Conservation (phyloP, 2,113 vertebrate genomes). For the Rhynchopsitta pachyrhyncha region DNA sequence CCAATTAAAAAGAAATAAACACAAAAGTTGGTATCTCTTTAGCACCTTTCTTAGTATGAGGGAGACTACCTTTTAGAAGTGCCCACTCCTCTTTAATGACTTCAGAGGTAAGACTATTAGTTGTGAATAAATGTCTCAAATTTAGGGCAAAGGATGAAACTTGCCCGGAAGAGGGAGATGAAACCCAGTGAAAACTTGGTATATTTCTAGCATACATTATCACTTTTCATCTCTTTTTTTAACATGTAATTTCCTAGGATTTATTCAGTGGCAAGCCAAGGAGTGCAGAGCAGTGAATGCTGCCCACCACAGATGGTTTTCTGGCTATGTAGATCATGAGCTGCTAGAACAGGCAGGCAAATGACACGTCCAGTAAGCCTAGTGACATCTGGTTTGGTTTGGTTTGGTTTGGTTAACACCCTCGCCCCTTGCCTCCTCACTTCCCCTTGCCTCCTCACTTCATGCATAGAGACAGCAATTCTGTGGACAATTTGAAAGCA, state of each 20-base stretch:
- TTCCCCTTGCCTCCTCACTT: not conserved
- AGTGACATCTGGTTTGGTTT: not conserved
- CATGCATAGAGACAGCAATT: not conserved
- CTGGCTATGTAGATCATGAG: not conserved
- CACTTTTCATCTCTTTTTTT: not conserved
- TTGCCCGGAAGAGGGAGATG: not conserved
- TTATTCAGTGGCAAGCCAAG: not conserved
- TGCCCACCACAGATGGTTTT: not conserved
- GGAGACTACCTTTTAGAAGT: not conserved
- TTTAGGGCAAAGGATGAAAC: not conserved
- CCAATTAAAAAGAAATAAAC: not conserved
- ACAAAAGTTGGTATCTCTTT: not conserved
- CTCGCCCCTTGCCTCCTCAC: not conserved
- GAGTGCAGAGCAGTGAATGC: not conserved
- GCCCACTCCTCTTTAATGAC: not conserved
- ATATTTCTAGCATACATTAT: not conserved
- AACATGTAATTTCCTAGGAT: not conserved
- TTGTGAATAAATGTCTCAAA: not conserved
- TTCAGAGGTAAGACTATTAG: not conserved
- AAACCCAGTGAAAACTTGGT: not conserved
- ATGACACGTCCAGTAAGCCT: not conserved
- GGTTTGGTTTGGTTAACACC: not conserved
- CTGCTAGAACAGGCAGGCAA: not conserved
- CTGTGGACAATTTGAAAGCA: rapidly evolving
- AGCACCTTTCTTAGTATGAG: not conserved